Base-by-base conservation (phyloP, 2,888 invertebrate genomes). In the Drosophila putrida region DNA sequence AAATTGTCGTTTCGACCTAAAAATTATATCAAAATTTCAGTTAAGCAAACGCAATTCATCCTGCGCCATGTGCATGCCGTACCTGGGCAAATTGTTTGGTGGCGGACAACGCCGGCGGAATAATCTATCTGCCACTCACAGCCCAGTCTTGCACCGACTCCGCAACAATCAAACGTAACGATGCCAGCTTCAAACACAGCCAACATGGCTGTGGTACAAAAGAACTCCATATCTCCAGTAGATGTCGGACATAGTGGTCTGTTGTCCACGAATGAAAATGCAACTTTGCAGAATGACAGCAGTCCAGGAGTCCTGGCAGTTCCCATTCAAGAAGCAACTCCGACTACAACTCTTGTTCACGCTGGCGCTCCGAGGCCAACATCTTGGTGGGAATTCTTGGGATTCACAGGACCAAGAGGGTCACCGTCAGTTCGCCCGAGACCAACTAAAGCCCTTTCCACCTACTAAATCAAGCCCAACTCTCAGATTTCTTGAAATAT, bases 31-130 rank as follows among this genome's bases (percentile, higher is more conserved):
- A n/a, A 66, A 68, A 63, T 60, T 71, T 53, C 13, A 36, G 5
- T 36, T 27, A 6, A 44, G 36, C 35, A 35, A 57, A 46, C 47
- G 49, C 33, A 58, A 25, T n/a, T 28, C 10, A 50, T 39, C 33
- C 27, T 1, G 31, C 15, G 28, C 31, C 35, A 82, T 85, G 82
- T 85, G 82, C 63, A 54, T 85, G 66, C 80, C 78, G 25, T 78
- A 57, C n/a, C 10, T 82, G 53, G 67, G 51, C 20, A 85, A 71
- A 15, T 11, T 82, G 54, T 78, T 80, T n/a, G 28, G 73, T 25
- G 43, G 67, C 25, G 54, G 53, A 2, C 49, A 60, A 4, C 62
- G 60, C 10, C 70, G 72, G 6, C 50, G 60, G 4, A 50, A 33
- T 25, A 49, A 27, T 10, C 41, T 6, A 4, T n/a, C 43, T 10